These are phyloP conservation scores for Hypocryptadius cinnamomeus DNA, from an alignment of 2,113 vertebrate species.

Conservation along the genomic window DNA sequence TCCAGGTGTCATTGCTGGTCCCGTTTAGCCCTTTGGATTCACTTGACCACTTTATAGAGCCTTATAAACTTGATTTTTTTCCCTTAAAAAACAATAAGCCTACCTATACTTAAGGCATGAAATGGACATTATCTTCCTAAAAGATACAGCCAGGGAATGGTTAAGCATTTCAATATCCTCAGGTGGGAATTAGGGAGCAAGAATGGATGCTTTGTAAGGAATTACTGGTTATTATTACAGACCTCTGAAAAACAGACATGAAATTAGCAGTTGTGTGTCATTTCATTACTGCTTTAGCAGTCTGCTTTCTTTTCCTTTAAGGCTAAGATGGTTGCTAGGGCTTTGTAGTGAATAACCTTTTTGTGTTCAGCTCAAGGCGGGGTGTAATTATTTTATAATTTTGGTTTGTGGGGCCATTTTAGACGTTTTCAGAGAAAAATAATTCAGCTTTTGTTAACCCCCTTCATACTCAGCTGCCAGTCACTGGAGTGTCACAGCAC, in stretches of 20 bases:
- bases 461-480: background rate
- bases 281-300: conserved; percentile 60
- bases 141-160: conserved; percentile 16
- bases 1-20: background rate
- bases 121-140: background rate
- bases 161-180: conserved; percentile 28
- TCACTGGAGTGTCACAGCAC: background rate
- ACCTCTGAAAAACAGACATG: conserved; percentile 62
- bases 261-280: conserved; percentile 64
- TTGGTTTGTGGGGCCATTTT: conserved; percentile 18
- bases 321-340: conserved; percentile 55
- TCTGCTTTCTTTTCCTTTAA: conserved; percentile 45
- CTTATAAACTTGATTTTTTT: background rate
- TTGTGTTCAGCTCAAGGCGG: conserved; percentile 47
- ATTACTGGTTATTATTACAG: conserved; percentile 65
- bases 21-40: background rate
- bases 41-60: background rate
- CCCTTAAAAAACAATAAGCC: background rate
- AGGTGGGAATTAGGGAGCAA: conserved; percentile 48
- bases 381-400: conserved; percentile 64
- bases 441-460: background rate
- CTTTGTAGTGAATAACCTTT: conserved; percentile 62
- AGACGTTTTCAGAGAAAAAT: conserved; percentile 15
- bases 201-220: conserved; percentile 60
- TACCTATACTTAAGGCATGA: background rate